Evolutionary conservation across 2,888 invertebrate species (phyloP).

Genomic region (Alviniconcha strummeri): DNA sequence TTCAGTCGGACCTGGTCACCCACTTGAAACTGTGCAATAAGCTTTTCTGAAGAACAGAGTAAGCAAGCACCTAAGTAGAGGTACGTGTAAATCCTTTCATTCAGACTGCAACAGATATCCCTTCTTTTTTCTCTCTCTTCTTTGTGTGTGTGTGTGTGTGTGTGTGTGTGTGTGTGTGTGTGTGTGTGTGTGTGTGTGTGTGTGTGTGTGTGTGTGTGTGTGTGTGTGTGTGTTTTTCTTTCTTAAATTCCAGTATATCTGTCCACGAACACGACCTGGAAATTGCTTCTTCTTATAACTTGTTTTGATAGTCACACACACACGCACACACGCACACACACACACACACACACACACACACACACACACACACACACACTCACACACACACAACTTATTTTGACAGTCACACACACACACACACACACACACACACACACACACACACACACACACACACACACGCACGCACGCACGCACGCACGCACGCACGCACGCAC

Average conservation of each 20-base stretch:
- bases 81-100: too few species aligned
- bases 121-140: background rate
- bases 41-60: too few species aligned
- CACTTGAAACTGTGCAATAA: too few species aligned
- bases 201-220: background rate
- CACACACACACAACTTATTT: background rate
- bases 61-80: too few species aligned
- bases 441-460: too few species aligned
- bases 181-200: background rate
- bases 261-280: too few species aligned
- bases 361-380: background rate
- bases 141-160: background rate
- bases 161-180: background rate
- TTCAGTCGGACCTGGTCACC: too few species aligned
- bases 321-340: background rate
- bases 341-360: background rate
- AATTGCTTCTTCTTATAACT: background rate
- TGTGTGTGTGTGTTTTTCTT: background rate
- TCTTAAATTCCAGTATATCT: background rate
- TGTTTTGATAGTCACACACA: background rate
- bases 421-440: too few species aligned
- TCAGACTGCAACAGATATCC: background rate
- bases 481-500: too few species aligned
- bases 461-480: too few species aligned
- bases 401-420: too few species aligned